These are phyloP conservation scores for Sebastiscus albofasciatus DNA, from an alignment of 2,797 vertebrate genomes.

Conservation along the genomic window DNA sequence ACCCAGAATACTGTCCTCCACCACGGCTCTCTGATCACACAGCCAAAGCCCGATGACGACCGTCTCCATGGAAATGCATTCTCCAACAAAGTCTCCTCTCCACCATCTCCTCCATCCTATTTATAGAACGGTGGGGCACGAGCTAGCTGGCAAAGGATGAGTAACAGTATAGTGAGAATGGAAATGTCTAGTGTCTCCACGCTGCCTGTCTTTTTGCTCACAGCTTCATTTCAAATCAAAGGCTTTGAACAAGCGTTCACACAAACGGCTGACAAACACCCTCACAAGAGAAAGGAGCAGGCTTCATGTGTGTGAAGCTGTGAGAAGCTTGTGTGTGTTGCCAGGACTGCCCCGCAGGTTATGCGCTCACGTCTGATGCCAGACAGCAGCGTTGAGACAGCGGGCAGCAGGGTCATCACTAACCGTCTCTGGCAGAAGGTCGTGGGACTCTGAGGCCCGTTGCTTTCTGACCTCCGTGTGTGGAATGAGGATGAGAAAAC, in stretches of 20 bases:
- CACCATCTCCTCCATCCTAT: slow-evolving; percentile 69
- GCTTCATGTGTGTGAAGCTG: slow-evolving; percentile 25
- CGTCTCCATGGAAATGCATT: slow-evolving; percentile 75
- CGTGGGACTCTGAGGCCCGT: slow-evolving; percentile 11
- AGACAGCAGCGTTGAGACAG: slow-evolving; percentile 29
- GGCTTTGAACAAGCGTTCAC: slow-evolving; percentile 26
- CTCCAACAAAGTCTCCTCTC: slow-evolving; percentile 58
- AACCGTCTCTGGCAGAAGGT: slow-evolving; percentile 52
- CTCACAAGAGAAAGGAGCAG: slow-evolving; percentile 14
- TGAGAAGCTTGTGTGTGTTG: slow-evolving; percentile 13
- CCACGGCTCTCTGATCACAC: slow-evolving; percentile 11
- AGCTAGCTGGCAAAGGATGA: slow-evolving; percentile 62
- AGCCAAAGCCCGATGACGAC: slow-evolving; percentile 30
- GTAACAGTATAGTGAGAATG: slow-evolving; percentile 58
- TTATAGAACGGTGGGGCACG: slow-evolving; percentile 62
- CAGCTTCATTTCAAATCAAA: slow-evolving; percentile 57
- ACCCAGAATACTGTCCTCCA: slow-evolving; percentile 15
- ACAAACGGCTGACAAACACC: slow-evolving; percentile 54
- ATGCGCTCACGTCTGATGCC: neutral
- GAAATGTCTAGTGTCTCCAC: slow-evolving; percentile 60
- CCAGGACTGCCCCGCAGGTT: slow-evolving; percentile 27
- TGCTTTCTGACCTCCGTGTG: slow-evolving; percentile 37
- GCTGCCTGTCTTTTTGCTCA: slow-evolving; percentile 18
- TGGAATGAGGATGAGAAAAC: slow-evolving; percentile 53
- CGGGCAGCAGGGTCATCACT: slow-evolving; percentile 21